phyloP scores from a whole-genome alignment of 2,797 vertebrate species.

The Fistularia commersonii region DNA sequence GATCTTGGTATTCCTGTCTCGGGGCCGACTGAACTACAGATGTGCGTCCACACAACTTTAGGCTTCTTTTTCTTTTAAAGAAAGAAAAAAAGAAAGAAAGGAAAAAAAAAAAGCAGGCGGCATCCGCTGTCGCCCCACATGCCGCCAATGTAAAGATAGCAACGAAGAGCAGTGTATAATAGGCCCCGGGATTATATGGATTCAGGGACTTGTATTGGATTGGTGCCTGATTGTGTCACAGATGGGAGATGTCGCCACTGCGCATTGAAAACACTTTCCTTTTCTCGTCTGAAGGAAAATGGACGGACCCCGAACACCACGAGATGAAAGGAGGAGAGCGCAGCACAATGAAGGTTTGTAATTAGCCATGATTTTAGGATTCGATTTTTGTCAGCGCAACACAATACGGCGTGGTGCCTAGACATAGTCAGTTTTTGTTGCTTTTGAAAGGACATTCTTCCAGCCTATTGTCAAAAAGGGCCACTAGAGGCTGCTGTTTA shows the following conservation, averaged over 20 bases:
- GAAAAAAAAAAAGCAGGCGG: too few relatives aligned
- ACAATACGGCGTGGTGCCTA: conserved; percentile 29
- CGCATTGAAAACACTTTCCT: conserved; percentile 45
- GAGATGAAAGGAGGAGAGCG: conserved; percentile 88
- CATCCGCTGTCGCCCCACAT: too few relatives aligned
- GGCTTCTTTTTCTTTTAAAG: conserved; percentile 16
- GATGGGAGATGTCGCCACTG: conserved; percentile 39
- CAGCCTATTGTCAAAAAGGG: conserved; percentile 3
- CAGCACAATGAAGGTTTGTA: conserved; percentile 91
- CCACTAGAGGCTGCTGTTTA: conserved; percentile 65
- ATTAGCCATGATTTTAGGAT: conserved; percentile 46
- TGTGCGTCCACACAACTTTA: conserved; percentile 11
- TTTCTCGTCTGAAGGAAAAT: conserved; percentile 78
- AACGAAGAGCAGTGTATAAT: conserved; percentile 40
- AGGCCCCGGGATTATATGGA: conserved; percentile 39
- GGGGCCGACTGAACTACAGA: too few relatives aligned
- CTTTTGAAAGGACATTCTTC: background rate
- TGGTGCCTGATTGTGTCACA: conserved; percentile 39
- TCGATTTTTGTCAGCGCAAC: conserved; percentile 38
- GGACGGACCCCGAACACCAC: conserved; percentile 83
- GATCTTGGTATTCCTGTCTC: conserved; percentile 30
- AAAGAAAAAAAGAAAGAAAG: conserved; percentile 30
- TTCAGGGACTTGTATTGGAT: conserved; percentile 32
- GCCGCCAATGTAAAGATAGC: conserved; percentile 46
- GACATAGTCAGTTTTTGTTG: conserved; percentile 26